Evolutionary conservation across 2,888 invertebrate species (phyloP), one percentile per base, ranked within the genome.

Genomic region (Megastigmus dorsalis): DNA sequence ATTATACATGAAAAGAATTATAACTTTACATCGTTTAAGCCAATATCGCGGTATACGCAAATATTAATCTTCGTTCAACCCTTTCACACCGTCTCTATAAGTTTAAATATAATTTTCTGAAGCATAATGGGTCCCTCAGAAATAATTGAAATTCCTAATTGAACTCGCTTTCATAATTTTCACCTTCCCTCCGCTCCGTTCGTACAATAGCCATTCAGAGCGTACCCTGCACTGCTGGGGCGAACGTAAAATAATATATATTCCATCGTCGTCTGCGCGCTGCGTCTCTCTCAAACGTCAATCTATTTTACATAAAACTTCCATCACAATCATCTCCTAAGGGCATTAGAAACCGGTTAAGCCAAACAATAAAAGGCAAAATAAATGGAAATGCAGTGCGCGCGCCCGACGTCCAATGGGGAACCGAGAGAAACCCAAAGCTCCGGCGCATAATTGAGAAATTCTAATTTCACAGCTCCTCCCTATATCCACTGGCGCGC

Each of bases 301-400:
- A 23, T 38, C 43, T 43, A 43, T 41, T 59, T 59, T 43, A 59
- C 59, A 59, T 59, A 59, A 59, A 59, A 59, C 26, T 26, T 54
- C 59, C 59, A 43, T 59, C 59, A 23, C 59, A 59, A 59, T 59
- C 41, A 59, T 59, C 59, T 41, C 59, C 18, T 28, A 26, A 28
- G 41, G 28, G 38, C 59, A 15, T 43, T 43, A 28, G 59, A 43
- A 43, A 13, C 59, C 26, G 43, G 9, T 59, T 59, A 43, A 59
- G 26, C 59, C 43, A 59, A 59, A 59, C 43, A 59, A 59, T 43
- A 59, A 59, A 28, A 59, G 43, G 15, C n/a, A 15, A 59, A 59
- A 59, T 59, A 38, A 57, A 38, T 38, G 57, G 38, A 57, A 57
- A 57, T 33, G 54, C 10, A 18, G 9, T 50, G 4, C 7, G 20